These are phyloP conservation scores for Gallinago jamesoni DNA, from an alignment of 2,113 vertebrate genomes.

Conservation along the genomic window DNA sequence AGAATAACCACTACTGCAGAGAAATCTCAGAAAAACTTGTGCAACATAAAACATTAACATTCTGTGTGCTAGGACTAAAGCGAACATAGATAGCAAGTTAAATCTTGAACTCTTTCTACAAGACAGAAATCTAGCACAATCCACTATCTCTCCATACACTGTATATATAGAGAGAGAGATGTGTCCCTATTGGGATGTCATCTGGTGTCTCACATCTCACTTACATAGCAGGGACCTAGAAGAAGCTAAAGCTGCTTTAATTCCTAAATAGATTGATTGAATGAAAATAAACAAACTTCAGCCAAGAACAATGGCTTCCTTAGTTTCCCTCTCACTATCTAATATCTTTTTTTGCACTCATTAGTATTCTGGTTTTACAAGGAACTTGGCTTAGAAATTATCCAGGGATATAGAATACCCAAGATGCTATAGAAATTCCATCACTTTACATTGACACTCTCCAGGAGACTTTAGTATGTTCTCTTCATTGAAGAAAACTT, in stretches of 20 bases:
- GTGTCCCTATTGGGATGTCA: background rate
- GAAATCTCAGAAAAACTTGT: background rate
- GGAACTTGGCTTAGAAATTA: background rate
- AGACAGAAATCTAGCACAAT: background rate
- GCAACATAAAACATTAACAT: background rate
- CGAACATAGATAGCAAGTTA: background rate
- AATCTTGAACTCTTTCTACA: background rate
- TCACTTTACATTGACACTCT: background rate
- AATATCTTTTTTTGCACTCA: background rate
- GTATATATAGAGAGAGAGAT: fast-evolving
- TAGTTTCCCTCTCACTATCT: background rate
- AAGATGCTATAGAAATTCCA: background rate
- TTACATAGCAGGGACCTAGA: background rate
- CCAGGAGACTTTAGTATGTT: background rate
- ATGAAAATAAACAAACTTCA: background rate
- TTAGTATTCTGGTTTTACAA: background rate
- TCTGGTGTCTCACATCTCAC: background rate
- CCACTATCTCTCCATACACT: background rate
- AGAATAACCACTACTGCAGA: background rate
- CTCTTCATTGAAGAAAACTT: background rate
- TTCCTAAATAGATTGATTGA: background rate
- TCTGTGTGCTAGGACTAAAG: background rate
- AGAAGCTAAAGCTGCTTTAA: background rate
- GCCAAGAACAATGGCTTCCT: background rate
- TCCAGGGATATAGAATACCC: background rate